A percentile compares a stretch with the other conserved stretches of the same genome.
These are phyloP conservation scores for Trichacis sp. DNA, from an alignment of 2,888 invertebrate species.

Conservation along the genomic window DNA sequence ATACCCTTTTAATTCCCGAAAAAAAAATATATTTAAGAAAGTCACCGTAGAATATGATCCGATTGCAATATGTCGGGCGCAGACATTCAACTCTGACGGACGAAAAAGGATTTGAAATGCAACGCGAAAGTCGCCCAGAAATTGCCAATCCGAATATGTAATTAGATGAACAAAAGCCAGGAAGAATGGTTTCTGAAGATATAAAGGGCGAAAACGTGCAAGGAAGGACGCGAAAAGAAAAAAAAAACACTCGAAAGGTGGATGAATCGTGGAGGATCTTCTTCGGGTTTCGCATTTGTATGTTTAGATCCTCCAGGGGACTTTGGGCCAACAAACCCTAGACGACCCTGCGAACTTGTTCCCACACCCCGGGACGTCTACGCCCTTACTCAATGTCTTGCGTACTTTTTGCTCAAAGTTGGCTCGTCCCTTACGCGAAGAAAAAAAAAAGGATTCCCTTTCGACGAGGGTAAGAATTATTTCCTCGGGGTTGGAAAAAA, in stretches of 20 bases:
- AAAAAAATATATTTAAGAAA: too few relatives aligned
- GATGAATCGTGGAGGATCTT: conserved; percentile 13
- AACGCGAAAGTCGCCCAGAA: background rate
- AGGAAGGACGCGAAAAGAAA: conserved; percentile 25
- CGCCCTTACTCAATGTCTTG: conserved; percentile 31
- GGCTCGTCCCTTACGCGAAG: conserved; percentile 14
- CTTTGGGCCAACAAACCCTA: conserved; percentile 33
- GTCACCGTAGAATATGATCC: too few relatives aligned
- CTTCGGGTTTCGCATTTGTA: conserved; percentile 21
- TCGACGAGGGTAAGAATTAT: conserved; percentile 7
- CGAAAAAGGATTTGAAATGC: too few relatives aligned
- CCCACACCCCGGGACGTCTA: conserved; percentile 17
- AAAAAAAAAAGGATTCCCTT: background rate
- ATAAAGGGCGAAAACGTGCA: conserved; percentile 17
- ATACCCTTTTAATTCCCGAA: too few relatives aligned
- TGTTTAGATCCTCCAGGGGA: conserved; percentile 30
- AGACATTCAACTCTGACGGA: too few relatives aligned
- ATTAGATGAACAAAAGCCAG: conserved; percentile 29
- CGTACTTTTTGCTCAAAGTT: conserved; percentile 32
- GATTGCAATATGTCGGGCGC: too few relatives aligned
- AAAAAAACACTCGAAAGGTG: conserved; percentile 24
- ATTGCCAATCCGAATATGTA: conserved; percentile 19
- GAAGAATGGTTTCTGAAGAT: conserved; percentile 25
- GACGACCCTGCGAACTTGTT: conserved; percentile 21
- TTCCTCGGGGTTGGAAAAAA: background rate